Percentiles rank a stretch among this genome's conserved stretches.
Conservation (phyloP, 2,888 invertebrate species). For the Scaptodrosophila latifasciaeformis region DNA sequence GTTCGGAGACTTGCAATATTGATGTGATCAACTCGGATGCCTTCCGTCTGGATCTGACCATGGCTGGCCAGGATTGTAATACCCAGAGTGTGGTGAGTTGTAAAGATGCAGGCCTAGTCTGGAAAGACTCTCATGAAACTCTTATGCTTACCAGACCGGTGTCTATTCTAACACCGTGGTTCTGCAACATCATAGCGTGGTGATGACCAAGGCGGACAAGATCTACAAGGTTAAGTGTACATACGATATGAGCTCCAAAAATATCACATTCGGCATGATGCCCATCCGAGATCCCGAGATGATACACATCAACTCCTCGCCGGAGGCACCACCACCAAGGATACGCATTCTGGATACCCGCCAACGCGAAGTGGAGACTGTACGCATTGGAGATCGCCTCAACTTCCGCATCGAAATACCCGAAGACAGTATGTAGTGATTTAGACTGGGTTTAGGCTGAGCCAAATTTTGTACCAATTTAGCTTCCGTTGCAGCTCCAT, state of each 20-base stretch:
- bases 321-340: slow-evolving; percentile 94
- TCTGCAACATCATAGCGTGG: slow-evolving; percentile 94
- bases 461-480: background rate
- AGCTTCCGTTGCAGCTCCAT: slow-evolving; percentile 83
- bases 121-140: background rate
- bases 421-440: slow-evolving; percentile 87
- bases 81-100: slow-evolving; percentile 92
- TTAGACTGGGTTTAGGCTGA: background rate
- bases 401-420: slow-evolving; percentile 97
- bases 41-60: slow-evolving; percentile 92
- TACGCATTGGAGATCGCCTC: slow-evolving; percentile 94
- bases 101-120: background rate
- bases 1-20: slow-evolving; percentile 96
- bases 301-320: slow-evolving; percentile 96
- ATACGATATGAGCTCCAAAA: slow-evolving; percentile 96
- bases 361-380: slow-evolving; percentile 93
- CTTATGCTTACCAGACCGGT: slow-evolving; percentile 81
- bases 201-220: slow-evolving; percentile 97
- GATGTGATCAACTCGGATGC: slow-evolving; percentile 94
- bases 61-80: slow-evolving; percentile 96
- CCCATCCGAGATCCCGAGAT: slow-evolving; percentile 96
- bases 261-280: slow-evolving; percentile 98
- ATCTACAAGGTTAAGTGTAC: slow-evolving; percentile 97
- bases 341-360: slow-evolving; percentile 92
- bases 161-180: slow-evolving; percentile 96